Percentiles rank a stretch among this genome's conserved stretches.
phyloP scores from a whole-genome alignment of 2,113 vertebrate species.

The Neopipo cinnamomea region DNA sequence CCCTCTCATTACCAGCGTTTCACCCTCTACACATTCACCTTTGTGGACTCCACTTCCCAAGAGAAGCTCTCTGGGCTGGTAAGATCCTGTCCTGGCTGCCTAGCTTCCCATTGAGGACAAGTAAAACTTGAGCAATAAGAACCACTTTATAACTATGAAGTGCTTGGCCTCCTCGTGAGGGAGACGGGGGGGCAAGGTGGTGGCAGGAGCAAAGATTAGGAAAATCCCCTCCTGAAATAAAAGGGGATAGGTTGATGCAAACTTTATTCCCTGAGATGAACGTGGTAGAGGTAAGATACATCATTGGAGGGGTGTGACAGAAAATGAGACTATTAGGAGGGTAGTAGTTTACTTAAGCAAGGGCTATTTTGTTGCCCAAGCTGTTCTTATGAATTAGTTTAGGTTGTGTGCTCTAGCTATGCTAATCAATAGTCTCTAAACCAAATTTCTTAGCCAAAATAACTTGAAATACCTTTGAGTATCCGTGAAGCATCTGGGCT shows the following conservation, averaged over 20 bases:
- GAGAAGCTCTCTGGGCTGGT: conserved; percentile 44
- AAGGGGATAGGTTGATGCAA: background rate
- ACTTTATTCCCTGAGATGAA: background rate
- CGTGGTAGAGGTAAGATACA: background rate
- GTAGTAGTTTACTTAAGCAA: background rate
- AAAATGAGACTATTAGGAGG: background rate
- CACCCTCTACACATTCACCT: conserved; percentile 69
- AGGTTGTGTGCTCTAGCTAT: background rate
- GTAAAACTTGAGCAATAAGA: background rate
- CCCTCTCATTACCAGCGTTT: conserved; percentile 72
- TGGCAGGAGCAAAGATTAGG: background rate
- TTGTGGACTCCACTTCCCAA: background rate
- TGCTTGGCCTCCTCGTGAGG: background rate
- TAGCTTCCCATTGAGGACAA: background rate
- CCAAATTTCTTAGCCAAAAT: background rate
- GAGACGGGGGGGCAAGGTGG: too few species aligned
- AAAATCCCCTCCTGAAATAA: background rate
- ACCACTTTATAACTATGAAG: background rate
- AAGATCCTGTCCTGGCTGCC: background rate
- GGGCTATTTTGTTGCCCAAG: background rate
- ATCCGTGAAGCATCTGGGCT: background rate
- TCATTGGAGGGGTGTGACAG: background rate
- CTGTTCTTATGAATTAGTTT: background rate
- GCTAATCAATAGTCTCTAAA: background rate
- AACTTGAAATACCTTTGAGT: background rate